Evolutionary conservation across 2,113 vertebrate genomes (phyloP).

Genomic region (Grallaria varia): DNA sequence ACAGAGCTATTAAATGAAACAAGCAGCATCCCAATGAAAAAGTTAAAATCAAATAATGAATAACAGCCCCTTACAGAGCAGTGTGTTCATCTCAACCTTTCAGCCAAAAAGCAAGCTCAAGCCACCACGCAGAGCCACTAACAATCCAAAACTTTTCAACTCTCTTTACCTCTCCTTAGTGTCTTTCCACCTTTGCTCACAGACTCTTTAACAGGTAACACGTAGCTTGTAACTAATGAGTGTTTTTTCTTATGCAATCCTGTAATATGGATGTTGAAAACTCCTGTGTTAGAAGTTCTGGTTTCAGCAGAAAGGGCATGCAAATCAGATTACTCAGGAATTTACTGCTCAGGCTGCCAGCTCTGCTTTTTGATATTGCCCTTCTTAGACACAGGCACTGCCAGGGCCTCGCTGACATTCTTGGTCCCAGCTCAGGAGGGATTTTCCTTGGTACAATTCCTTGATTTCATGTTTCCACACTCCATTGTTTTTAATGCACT

Average conservation of each 20-base stretch:
- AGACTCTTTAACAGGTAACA: neutral
- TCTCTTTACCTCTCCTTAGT: neutral
- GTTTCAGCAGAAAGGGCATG: neutral
- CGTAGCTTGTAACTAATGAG: rapidly evolving
- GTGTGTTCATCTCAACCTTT: neutral
- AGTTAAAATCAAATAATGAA: neutral
- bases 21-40: neutral
- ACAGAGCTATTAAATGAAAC: neutral
- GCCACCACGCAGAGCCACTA: neutral
- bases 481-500: neutral
- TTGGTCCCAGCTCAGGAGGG: neutral
- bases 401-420: neutral
- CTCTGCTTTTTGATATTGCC: neutral
- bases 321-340: neutral
- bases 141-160: neutral
- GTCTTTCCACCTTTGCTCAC: neutral
- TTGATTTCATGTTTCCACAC: neutral
- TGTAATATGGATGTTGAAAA: neutral
- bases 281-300: neutral
- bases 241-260: neutral
- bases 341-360: neutral
- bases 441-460: neutral
- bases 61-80: neutral
- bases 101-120: neutral
- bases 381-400: neutral